phyloP scores from a whole-genome alignment of 2,797 vertebrate species.

The Artibeus jamaicensis region DNA sequence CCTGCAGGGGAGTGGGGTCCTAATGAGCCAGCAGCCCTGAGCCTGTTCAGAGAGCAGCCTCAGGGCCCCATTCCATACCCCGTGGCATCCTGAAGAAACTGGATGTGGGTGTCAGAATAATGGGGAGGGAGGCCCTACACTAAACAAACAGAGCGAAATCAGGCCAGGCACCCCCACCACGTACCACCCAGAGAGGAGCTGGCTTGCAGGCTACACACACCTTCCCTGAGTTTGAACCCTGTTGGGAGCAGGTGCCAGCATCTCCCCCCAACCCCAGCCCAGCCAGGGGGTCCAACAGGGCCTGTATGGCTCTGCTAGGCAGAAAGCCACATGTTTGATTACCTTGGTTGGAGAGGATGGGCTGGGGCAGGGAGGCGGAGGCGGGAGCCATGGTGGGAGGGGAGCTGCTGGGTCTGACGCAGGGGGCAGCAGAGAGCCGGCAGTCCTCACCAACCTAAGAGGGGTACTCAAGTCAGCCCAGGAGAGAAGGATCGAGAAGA shows the following conservation, averaged over 20 bases:
- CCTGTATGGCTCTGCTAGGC: constrained; percentile 79
- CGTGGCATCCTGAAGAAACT: neutral
- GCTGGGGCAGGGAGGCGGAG: constrained; percentile 88
- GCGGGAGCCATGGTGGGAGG: constrained; percentile 84
- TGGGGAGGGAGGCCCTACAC: neutral
- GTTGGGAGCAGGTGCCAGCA: neutral
- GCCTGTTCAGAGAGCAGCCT: neutral
- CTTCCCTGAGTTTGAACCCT: neutral
- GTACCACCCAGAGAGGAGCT: neutral
- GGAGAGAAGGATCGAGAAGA: neutral
- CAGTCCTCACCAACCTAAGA: constrained; percentile 95
- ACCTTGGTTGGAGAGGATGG: constrained; percentile 97
- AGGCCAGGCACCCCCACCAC: neutral
- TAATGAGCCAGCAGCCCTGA: neutral
- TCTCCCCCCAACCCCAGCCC: constrained; percentile 69
- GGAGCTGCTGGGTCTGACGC: constrained; percentile 85
- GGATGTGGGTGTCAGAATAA: neutral
- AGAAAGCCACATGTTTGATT: constrained; percentile 93
- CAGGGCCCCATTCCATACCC: neutral
- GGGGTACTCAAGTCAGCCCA: constrained; percentile 80
- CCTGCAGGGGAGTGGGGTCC: neutral
- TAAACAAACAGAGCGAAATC: constrained; percentile 34
- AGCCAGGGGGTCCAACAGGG: constrained; percentile 72
- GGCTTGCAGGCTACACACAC: neutral
- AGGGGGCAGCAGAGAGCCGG: constrained; percentile 86